A percentile compares a stretch with the other conserved stretches of the same genome.
Evolutionary conservation across 1,140 invertebrate genomes (phyloP).

Genomic region (Bombus impatiens): DNA sequence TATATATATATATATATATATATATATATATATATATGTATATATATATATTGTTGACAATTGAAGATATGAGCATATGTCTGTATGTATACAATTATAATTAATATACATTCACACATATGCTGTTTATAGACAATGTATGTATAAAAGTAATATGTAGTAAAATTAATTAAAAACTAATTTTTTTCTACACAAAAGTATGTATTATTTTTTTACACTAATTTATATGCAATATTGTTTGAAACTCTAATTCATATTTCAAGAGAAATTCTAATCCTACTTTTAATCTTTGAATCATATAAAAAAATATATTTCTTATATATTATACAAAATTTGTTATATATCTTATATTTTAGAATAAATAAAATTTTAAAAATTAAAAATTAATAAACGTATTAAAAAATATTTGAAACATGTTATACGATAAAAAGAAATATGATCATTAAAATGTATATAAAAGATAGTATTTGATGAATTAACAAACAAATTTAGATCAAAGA

Average conservation of each 20-base stretch:
- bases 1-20: slow-evolving; percentile 49
- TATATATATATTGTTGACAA: slow-evolving; percentile 47
- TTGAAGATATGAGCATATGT: slow-evolving; percentile 33
- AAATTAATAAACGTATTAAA: slow-evolving; percentile 3
- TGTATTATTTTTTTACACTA: slow-evolving; percentile 60
- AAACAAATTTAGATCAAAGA: slow-evolving; percentile 17
- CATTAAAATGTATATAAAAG: slow-evolving; percentile 7
- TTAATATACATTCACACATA: slow-evolving; percentile 59
- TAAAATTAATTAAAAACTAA: slow-evolving; percentile 68
- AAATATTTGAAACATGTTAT: slow-evolving; percentile 42
- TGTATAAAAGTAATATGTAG: slow-evolving; percentile 62
- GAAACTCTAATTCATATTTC: slow-evolving; percentile 34
- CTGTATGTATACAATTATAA: slow-evolving; percentile 58
- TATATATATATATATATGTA: slow-evolving; percentile 38
- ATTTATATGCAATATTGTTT: slow-evolving; percentile 28
- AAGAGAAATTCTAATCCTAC: slow-evolving; percentile 36
- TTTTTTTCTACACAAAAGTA: slow-evolving; percentile 69
- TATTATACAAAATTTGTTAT: slow-evolving; percentile 43
- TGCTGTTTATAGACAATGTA: slow-evolving; percentile 52
- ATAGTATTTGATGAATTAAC: slow-evolving; percentile 22
- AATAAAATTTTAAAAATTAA: background rate
- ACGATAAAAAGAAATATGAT: slow-evolving; percentile 13
- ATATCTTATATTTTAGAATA: slow-evolving; percentile 35
- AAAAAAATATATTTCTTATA: slow-evolving; percentile 45
- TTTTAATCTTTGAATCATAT: slow-evolving; percentile 33